Evolutionary conservation across 2,113 vertebrate species (phyloP).

Genomic region (Castor canadensis): DNA sequence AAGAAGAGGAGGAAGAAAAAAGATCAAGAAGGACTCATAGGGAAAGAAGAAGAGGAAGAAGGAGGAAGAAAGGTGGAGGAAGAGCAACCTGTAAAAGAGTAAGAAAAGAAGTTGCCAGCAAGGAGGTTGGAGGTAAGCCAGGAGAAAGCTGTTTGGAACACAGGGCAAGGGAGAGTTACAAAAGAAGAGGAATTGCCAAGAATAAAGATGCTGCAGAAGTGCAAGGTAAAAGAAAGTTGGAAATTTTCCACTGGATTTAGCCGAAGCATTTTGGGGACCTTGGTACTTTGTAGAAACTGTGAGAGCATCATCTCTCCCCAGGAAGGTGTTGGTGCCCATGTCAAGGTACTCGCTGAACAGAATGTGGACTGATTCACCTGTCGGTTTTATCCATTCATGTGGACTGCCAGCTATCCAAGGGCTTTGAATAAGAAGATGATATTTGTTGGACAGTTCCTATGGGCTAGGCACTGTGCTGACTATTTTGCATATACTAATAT

Average conservation of each 20-base stretch:
- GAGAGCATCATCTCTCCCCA: background rate
- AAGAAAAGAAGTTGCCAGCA: background rate
- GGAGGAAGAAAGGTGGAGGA: background rate
- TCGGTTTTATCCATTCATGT: background rate
- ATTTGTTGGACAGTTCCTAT: background rate
- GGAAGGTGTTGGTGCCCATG: background rate
- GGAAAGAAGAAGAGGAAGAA: too few species aligned
- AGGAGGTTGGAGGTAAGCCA: background rate
- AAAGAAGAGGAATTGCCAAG: background rate
- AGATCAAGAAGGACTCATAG: background rate
- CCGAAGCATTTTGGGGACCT: background rate
- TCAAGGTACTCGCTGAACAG: background rate
- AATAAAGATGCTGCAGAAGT: background rate
- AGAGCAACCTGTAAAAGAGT: background rate
- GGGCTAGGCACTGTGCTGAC: background rate
- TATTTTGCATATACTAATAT: background rate
- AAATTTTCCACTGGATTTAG: background rate
- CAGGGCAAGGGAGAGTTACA: background rate
- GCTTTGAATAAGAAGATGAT: background rate
- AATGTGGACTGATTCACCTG: background rate
- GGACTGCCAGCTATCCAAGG: background rate
- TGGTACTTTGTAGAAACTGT: background rate
- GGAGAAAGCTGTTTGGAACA: background rate
- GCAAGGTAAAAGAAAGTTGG: background rate
- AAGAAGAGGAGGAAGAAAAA: background rate